phyloP scores from a whole-genome alignment of 53 echinoderm and acorn worm species.

The Holothuria scabra region DNA sequence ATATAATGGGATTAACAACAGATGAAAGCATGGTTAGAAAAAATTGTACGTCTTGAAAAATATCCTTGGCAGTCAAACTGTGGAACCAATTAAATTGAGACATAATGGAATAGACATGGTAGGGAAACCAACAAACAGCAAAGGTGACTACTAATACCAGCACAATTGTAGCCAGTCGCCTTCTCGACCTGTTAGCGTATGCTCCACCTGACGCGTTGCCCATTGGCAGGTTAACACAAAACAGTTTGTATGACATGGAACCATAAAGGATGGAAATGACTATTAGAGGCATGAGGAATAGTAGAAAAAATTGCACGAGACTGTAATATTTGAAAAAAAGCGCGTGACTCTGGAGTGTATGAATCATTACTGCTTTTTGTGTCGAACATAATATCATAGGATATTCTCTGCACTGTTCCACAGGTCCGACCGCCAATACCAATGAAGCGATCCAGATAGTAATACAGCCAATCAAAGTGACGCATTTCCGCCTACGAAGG shows the following conservation, averaged over 20 bases:
- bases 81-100: background rate
- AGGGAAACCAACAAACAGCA: slow-evolving; percentile 36
- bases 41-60: slow-evolving; percentile 20
- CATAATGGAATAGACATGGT: slow-evolving; percentile 9
- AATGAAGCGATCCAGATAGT: slow-evolving; percentile 11
- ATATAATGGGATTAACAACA: slow-evolving; percentile 30
- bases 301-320: slow-evolving; percentile 19
- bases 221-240: slow-evolving; percentile 33
- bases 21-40: slow-evolving; percentile 48
- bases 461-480: background rate
- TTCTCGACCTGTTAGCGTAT: slow-evolving; percentile 8
- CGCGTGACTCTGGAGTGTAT: background rate
- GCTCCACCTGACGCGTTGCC: slow-evolving; percentile 6
- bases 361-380: background rate
- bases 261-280: slow-evolving; percentile 42
- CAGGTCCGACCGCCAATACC: background rate
- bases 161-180: slow-evolving; percentile 30
- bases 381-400: background rate
- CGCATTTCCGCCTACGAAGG: background rate
- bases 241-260: slow-evolving; percentile 33
- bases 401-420: background rate
- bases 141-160: slow-evolving; percentile 30
- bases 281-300: slow-evolving; percentile 23
- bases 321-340: background rate
- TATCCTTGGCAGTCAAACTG: background rate